phyloP scores from a whole-genome alignment of 2,888 invertebrate species.

The Rhimphoctona megacephalus region DNA sequence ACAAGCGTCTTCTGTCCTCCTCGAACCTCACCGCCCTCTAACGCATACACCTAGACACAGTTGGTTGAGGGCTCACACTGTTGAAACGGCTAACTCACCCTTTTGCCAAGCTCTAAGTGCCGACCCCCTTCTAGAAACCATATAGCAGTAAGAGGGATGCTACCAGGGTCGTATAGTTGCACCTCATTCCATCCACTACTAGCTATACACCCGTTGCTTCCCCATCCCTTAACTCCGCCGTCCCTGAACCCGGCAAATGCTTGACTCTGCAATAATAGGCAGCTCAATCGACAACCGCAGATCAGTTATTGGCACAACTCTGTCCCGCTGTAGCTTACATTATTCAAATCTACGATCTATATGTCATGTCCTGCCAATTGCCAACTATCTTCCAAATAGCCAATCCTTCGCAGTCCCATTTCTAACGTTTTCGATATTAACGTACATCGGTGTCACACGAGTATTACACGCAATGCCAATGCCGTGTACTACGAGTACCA shows the following conservation, averaged over 20 bases:
- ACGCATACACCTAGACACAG: slow-evolving; percentile 14
- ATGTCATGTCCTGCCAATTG: slow-evolving; percentile 28
- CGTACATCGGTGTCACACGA: no score
- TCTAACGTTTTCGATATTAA: slow-evolving; percentile 53
- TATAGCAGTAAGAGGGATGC: slow-evolving; percentile 38
- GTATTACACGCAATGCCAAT: not conserved
- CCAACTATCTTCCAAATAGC: slow-evolving; percentile 32
- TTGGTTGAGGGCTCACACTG: slow-evolving; percentile 3
- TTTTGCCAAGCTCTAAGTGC: slow-evolving; percentile 50
- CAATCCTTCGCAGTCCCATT: not conserved
- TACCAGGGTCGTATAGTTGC: slow-evolving; percentile 26
- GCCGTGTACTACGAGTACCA: slow-evolving; percentile 68
- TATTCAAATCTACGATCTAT: not conserved
- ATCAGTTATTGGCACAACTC: slow-evolving; percentile 1
- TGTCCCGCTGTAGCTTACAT: not conserved
- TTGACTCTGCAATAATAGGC: slow-evolving; percentile 19
- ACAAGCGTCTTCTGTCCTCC: slow-evolving; percentile 68
- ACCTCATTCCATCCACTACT: slow-evolving; percentile 22
- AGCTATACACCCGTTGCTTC: not conserved
- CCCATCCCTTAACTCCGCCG: not conserved
- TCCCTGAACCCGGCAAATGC: not conserved
- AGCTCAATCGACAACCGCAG: not conserved
- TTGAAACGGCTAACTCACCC: slow-evolving; percentile 41
- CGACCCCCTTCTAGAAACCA: slow-evolving; percentile 22
- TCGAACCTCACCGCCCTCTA: slow-evolving; percentile 7